phyloP scores from a whole-genome alignment of 2,888 invertebrate genomes.

The Lycocerus yunnanus region DNA sequence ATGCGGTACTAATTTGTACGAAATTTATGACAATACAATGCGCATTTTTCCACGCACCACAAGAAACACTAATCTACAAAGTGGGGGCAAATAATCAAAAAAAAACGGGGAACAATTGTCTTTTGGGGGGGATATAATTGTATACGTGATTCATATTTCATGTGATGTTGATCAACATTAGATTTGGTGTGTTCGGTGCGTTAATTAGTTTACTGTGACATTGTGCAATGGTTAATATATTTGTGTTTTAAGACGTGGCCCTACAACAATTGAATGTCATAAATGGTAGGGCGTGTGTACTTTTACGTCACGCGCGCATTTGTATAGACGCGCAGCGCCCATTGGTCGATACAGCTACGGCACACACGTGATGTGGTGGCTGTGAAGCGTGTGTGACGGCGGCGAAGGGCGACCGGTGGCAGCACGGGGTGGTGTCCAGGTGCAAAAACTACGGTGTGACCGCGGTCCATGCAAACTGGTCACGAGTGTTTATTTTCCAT shows the following conservation, averaged over 20 bases:
- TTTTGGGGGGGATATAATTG: conserved; percentile 16
- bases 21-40: conserved; percentile 9
- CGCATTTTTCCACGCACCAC: conserved; percentile 33
- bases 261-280: conserved; percentile 15
- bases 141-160: conserved; percentile 7
- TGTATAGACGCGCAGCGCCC: conserved; percentile 45
- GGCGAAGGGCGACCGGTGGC: conserved; percentile 48
- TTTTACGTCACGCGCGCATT: conserved; percentile 57
- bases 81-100: conserved; percentile 16
- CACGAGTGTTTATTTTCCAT: not conserved
- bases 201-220: not conserved
- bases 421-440: conserved; percentile 54
- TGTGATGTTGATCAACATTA: conserved; percentile 15
- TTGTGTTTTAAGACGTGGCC: conserved; percentile 1
- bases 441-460: conserved; percentile 10
- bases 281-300: conserved; percentile 31
- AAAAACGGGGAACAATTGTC: conserved; percentile 11
- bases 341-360: conserved; percentile 57
- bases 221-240: not conserved
- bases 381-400: conserved; percentile 50
- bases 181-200: not conserved
- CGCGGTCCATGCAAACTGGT: conserved; percentile 3
- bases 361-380: conserved; percentile 41
- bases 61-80: conserved; percentile 24
- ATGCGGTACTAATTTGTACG: not conserved